These are phyloP conservation scores for Pecten maximus DNA, from an alignment of 2,888 invertebrate genomes.

Conservation along the genomic window DNA sequence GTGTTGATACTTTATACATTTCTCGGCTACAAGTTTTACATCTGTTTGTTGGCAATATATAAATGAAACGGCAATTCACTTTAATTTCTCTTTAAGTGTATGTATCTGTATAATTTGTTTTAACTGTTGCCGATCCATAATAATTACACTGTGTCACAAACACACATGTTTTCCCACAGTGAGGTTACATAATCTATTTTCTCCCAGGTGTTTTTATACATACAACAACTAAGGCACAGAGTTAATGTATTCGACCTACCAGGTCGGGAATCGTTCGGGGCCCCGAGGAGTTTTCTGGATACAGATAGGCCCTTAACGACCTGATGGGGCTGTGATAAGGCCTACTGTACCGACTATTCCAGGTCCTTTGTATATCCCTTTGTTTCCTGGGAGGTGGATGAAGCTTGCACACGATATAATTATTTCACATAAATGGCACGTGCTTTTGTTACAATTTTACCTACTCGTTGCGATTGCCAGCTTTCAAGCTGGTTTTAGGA, in stretches of 20 bases:
- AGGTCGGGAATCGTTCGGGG: neutral
- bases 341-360: neutral
- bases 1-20: neutral
- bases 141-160: neutral
- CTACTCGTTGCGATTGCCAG: neutral
- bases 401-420: neutral
- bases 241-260: constrained; percentile 31
- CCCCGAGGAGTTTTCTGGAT: neutral
- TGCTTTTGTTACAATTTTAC: neutral
- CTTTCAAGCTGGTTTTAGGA: neutral
- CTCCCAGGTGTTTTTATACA: neutral
- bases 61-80: neutral
- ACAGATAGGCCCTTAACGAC: neutral
- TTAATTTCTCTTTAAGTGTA: neutral
- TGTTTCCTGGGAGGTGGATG: neutral
- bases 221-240: neutral
- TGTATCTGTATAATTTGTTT: neutral
- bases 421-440: neutral
- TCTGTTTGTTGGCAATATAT: neutral
- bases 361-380: neutral
- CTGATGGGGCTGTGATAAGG: neutral
- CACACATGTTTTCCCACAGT: neutral
- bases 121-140: neutral
- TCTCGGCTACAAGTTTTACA: neutral
- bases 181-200: neutral